Percentiles rank a stretch among this genome's conserved stretches.
Evolutionary conservation across 2,797 vertebrate genomes (phyloP).

Genomic region (Arctocebus calabarensis): DNA sequence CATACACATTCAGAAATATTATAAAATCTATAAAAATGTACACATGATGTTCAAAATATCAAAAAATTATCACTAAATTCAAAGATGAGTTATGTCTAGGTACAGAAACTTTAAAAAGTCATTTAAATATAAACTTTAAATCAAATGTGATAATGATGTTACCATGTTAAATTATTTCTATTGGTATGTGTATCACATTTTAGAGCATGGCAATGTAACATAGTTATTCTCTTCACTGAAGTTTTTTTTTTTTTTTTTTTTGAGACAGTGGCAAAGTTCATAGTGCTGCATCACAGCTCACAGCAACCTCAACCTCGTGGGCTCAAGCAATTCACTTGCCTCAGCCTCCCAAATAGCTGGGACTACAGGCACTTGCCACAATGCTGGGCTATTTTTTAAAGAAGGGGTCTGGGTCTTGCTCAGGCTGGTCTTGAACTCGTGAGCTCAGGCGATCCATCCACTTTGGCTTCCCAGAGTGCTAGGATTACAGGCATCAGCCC

Average conservation of each 20-base stretch:
- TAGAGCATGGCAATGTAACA: neutral
- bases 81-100: conserved; percentile 39
- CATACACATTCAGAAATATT: conserved; percentile 24
- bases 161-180: conserved; percentile 37
- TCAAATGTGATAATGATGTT: neutral
- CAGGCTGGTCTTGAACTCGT: too few relatives aligned
- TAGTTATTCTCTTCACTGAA: neutral
- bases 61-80: conserved; percentile 54
- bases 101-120: neutral
- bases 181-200: neutral
- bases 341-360: too few relatives aligned
- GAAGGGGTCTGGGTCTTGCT: too few relatives aligned
- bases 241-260: neutral
- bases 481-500: too few relatives aligned
- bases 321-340: too few relatives aligned
- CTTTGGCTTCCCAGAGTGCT: too few relatives aligned
- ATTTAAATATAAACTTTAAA: conserved; percentile 39
- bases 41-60: conserved; percentile 33
- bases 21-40: conserved; percentile 41
- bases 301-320: too few relatives aligned
- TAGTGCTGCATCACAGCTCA: too few relatives aligned
- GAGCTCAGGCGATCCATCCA: too few relatives aligned
- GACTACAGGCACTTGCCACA: too few relatives aligned
- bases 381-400: too few relatives aligned
- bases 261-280: too few relatives aligned